phyloP scores from a whole-genome alignment of 2,888 invertebrate genomes.

The Xanthia togata region DNA sequence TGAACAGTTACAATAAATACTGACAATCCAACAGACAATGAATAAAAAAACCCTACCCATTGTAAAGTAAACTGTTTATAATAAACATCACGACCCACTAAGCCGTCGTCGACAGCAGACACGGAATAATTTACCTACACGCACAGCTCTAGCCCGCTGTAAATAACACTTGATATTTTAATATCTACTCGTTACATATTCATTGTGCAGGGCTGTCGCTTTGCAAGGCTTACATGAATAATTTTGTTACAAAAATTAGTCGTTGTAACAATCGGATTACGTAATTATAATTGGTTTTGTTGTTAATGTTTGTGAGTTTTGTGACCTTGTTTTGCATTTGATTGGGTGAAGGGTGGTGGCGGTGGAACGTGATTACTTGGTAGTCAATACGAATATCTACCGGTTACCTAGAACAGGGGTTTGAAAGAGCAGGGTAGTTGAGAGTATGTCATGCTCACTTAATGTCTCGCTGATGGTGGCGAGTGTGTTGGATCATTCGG shows the following conservation, averaged over 20 bases:
- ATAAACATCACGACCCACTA: conserved; percentile 57
- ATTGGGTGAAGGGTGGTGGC: background rate
- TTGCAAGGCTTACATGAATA: conserved; percentile 32
- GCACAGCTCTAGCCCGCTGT: conserved; percentile 53
- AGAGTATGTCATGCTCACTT: too few species aligned
- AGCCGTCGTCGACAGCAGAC: conserved; percentile 57
- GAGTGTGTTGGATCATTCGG: too few species aligned
- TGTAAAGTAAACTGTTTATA: conserved; percentile 16
- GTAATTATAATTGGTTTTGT: conserved; percentile 48
- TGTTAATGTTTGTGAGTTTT: conserved; percentile 21
- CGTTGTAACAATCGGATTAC: conserved; percentile 47
- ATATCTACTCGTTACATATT: conserved; percentile 69
- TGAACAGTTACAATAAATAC: background rate
- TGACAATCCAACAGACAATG: too few species aligned
- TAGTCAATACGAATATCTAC: background rate
- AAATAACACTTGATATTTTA: conserved; percentile 73
- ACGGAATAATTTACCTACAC: conserved; percentile 67
- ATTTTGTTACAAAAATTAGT: conserved; percentile 46
- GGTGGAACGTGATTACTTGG: background rate
- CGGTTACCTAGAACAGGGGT: background rate
- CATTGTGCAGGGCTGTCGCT: conserved; percentile 63
- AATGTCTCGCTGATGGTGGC: too few species aligned
- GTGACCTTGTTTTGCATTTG: conserved; percentile 23
- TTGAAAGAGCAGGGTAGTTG: too few species aligned
- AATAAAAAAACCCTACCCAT: background rate